phyloP scores from a whole-genome alignment of 1,140 invertebrate species.

The Bombus difficillimus region DNA sequence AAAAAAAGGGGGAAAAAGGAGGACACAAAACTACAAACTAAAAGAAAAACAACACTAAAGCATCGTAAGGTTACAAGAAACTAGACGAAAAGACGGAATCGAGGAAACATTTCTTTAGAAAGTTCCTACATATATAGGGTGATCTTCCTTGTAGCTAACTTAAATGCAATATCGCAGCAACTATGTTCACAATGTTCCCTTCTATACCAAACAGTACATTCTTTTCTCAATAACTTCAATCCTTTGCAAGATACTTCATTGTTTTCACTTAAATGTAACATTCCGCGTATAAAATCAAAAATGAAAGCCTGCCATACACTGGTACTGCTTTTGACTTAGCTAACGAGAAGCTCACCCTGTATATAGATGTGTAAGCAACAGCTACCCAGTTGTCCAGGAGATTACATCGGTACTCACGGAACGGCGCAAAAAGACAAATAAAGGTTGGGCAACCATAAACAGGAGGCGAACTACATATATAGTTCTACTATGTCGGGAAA shows the following conservation, averaged over 20 bases:
- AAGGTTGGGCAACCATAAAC: not conserved
- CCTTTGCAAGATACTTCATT: no score
- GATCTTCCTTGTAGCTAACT: no score
- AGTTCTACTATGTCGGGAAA: no score
- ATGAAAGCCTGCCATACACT: no score
- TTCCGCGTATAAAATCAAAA: no score
- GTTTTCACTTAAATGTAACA: no score
- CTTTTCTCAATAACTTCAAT: no score
- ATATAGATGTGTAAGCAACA: not conserved
- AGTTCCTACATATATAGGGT: not conserved
- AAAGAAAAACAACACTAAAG: not conserved
- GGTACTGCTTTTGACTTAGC: no score
- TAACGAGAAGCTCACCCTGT: not conserved
- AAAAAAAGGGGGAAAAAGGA: not conserved
- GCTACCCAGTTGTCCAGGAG: not conserved
- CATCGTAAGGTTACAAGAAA: not conserved
- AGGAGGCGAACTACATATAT: not conserved
- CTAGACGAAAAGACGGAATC: not conserved
- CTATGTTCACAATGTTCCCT: no score
- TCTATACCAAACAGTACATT: no score
- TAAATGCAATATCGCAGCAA: no score
- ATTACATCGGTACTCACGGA: conserved; percentile 15
- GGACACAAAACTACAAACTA: not conserved
- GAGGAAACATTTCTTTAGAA: not conserved
- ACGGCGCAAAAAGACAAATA: not conserved